These are phyloP conservation scores for Dromius quadrimaculatus DNA, from an alignment of 2,888 invertebrate species.

Conservation along the genomic window DNA sequence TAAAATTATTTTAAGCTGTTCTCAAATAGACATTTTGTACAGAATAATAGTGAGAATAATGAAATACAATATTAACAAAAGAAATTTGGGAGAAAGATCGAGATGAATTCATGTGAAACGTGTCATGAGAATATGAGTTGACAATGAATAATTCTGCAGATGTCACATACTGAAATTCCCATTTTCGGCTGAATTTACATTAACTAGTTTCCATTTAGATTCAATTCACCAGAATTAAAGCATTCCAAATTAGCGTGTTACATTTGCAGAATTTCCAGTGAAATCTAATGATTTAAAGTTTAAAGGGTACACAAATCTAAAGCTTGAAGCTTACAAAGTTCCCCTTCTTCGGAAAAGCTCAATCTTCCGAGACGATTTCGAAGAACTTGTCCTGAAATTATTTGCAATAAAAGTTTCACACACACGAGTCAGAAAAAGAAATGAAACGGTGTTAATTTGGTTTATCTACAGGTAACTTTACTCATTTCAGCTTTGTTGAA, in stretches of 20 bases:
- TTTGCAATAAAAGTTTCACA: slow-evolving; percentile 4
- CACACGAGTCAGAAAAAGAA: slow-evolving; percentile 1
- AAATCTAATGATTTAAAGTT: slow-evolving; percentile 11
- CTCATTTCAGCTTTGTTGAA: neutral
- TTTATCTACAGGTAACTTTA: neutral
- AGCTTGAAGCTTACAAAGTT: slow-evolving; percentile 76
- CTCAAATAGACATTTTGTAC: too few species aligned
- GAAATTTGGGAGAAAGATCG: too few species aligned
- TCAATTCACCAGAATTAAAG: neutral
- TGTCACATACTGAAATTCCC: neutral
- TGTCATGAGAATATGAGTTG: too few species aligned
- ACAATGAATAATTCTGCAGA: neutral
- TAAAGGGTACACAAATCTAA: slow-evolving; percentile 23
- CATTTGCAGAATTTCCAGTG: neutral
- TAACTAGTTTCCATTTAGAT: neutral
- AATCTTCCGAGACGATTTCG: slow-evolving; percentile 72
- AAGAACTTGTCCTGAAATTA: slow-evolving; percentile 64
- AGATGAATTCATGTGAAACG: too few species aligned
- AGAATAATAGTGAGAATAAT: too few species aligned
- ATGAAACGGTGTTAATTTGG: neutral
- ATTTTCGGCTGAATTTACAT: neutral
- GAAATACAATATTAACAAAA: too few species aligned
- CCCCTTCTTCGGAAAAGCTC: slow-evolving; percentile 80
- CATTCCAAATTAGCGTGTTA: neutral
- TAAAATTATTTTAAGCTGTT: neutral